phyloP scores from a whole-genome alignment of 1,140 invertebrate species.

The Oedothorax gibbosus region DNA sequence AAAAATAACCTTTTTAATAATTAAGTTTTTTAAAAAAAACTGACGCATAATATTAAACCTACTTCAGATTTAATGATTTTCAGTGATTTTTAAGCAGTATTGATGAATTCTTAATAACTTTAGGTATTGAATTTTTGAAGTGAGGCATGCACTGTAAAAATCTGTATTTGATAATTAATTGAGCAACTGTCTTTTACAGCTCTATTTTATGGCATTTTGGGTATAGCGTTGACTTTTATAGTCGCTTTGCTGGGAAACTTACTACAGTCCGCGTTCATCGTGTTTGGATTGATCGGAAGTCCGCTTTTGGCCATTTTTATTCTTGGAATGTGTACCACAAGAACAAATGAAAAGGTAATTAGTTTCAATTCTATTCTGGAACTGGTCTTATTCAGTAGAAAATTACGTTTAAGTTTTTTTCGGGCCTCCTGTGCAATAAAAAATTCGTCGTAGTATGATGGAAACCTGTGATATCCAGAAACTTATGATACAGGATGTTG shows the following conservation, averaged over 20 bases:
- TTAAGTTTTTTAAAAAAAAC: background rate
- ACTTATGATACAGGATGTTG: background rate
- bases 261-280: conserved; percentile 78
- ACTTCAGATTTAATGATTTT: background rate
- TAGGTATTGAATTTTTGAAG: background rate
- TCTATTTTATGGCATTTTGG: conserved; percentile 76
- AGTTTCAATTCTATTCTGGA: no score
- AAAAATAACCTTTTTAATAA: background rate
- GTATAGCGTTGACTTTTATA: conserved; percentile 79
- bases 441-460: background rate
- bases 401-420: background rate
- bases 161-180: no score
- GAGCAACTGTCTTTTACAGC: conserved; percentile 68
- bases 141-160: background rate
- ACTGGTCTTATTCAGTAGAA: no score
- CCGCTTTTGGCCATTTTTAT: conserved; percentile 82
- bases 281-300: conserved; percentile 84
- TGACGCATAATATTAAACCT: background rate
- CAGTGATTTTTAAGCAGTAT: background rate
- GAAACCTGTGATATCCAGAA: background rate
- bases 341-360: conserved; percentile 72
- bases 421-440: no score
- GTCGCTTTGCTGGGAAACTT: conserved; percentile 77
- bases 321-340: conserved; percentile 79
- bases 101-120: background rate